Percentiles rank a stretch among this genome's conserved stretches.
These are phyloP conservation scores for Pterocles gutturalis DNA, from an alignment of 2,113 vertebrate species.

Conservation along the genomic window DNA sequence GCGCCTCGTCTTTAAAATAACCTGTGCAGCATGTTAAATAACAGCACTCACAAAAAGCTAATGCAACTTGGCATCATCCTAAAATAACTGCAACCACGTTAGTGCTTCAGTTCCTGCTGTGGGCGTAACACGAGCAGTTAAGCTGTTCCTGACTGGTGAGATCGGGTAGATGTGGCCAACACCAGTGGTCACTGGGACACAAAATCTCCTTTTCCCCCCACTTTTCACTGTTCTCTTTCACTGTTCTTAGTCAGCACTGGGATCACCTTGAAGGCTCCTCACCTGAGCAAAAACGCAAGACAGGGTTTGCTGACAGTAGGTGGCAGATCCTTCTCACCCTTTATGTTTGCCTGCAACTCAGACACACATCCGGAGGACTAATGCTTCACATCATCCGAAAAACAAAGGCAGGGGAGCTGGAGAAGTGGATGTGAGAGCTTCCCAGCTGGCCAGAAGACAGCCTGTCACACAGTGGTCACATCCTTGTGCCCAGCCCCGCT, in stretches of 20 bases:
- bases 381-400: not conserved
- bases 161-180: not conserved
- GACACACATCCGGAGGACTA: not conserved
- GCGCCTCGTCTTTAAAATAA: not conserved
- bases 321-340: not conserved
- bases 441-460: not conserved
- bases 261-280: not conserved
- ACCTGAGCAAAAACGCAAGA: not conserved
- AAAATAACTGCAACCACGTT: not conserved
- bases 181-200: fast-evolving
- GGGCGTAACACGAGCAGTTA: fast-evolving
- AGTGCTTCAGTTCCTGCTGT: not conserved
- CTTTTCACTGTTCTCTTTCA: not conserved
- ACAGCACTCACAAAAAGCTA: not conserved
- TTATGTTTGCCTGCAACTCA: not conserved
- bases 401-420: not conserved
- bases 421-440: not conserved
- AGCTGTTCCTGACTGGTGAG: not conserved
- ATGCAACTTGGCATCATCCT: constrained; percentile 13
- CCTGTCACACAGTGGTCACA: not conserved
- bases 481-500: fast-evolving
- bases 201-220: fast-evolving
- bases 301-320: not conserved
- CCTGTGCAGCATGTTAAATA: not conserved
- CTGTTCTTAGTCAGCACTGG: not conserved